Conservation (phyloP, 2,113 vertebrate genomes). For the Dissostichus mawsoni region DNA sequence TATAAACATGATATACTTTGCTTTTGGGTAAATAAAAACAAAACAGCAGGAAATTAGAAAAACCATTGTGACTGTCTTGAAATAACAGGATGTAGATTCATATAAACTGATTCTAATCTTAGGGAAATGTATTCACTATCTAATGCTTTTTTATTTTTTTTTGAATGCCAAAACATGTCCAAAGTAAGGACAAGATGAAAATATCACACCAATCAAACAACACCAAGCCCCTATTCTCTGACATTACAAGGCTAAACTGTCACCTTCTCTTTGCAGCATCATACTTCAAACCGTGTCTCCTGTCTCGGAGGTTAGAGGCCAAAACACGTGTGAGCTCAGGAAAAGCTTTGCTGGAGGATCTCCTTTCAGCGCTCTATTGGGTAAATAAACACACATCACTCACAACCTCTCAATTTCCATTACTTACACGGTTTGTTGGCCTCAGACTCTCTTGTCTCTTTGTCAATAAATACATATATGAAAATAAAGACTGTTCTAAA, state of each 20-base stretch:
- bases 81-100: conserved; percentile 14
- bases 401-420: neutral
- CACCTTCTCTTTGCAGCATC: neutral
- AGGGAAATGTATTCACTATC: conserved; percentile 5
- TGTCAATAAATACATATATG: neutral
- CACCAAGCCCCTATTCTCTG: neutral
- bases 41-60: conserved; percentile 26
- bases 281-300: conserved; percentile 7
- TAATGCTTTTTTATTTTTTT: neutral
- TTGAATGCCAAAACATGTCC: conserved; percentile 16
- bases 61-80: neutral
- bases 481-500: neutral
- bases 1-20: conserved; percentile 24
- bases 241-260: conserved; percentile 25
- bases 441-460: neutral
- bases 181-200: conserved; percentile 18
- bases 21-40: conserved; percentile 35
- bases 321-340: conserved; percentile 23
- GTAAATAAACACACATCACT: conserved; percentile 32
- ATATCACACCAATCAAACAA: conserved; percentile 10
- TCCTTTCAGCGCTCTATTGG: conserved; percentile 2
- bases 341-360: conserved; percentile 11
- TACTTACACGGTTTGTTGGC: neutral
- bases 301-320: conserved; percentile 19
- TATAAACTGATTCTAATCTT: conserved; percentile 5